Base-by-base conservation (phyloP, 2,113 vertebrate genomes). In the Cnemophilus loriae region DNA sequence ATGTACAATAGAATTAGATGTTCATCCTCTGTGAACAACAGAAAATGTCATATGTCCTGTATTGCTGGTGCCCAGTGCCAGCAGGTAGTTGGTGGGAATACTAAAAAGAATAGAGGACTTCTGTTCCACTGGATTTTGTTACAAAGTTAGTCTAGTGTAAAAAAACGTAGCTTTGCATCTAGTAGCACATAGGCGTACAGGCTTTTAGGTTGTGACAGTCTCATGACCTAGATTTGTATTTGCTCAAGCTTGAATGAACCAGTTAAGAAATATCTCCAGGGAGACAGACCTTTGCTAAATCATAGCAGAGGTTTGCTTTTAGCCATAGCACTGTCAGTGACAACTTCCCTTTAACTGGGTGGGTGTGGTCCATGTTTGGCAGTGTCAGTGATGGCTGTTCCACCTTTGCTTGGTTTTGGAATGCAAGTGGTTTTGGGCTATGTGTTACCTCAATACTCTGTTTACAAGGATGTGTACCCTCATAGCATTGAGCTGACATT, bases 161-260 rank as follows among this genome's bases (percentile, higher is more conserved):
- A 73, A 93, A 55, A 32, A 13, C 1, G 1, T 56, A 64, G 35
- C 39, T 92, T 92, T 95, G 33, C 30, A 50, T 71, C 10, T 52
- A 26, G 23, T 27, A 42, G 27, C 55, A 20, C 70, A 10, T 65
- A 44, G 14, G 32, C 30, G 41, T 23, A 15, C 18, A 82, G 69
- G 6, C 47, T 93, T 95, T 91, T 52, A 90, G 60, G 46, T 44
- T 67, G 19, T 84, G 86, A 67, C 49, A 53, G 78, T 68, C 86
- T 87, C 30, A 46, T 96, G 96, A 96, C 96, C 97, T 96, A 95
- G 80, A 95, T 97, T 95, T 85, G 71, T 90, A 84, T 84, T 94
- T 95, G 76, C 65, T 84, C 63, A 90, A 83, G 93, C 93, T 60
- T 83, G 69, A 88, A 73, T 49, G 78, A 96, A 86, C 42, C 33